A percentile compares a stretch with the other conserved stretches of the same genome.
Evolutionary conservation across 2,888 invertebrate genomes (phyloP).

Genomic region (Monoplex corrugatus): DNA sequence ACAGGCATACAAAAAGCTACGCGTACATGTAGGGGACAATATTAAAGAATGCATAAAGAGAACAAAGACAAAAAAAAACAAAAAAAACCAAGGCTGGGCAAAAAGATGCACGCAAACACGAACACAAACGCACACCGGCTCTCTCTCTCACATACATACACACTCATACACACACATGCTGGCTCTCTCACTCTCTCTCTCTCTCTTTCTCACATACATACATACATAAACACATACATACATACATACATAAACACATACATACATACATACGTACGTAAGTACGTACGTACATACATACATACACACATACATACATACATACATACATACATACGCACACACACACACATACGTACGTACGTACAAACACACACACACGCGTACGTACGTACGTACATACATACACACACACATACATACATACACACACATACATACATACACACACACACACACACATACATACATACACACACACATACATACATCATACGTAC

Average conservation of each 20-base stretch:
- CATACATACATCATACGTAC: no score
- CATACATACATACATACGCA: background rate
- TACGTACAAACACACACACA: background rate
- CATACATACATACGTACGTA: background rate
- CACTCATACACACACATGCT: no score
- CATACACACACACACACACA: no score
- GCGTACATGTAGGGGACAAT: background rate
- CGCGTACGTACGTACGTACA: background rate
- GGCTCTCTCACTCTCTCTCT: no score
- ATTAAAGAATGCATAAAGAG: background rate
- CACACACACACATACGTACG: slow-evolving; percentile 8
- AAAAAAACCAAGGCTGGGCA: background rate
- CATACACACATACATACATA: background rate
- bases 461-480: background rate
- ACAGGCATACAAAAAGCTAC: background rate
- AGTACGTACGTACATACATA: background rate
- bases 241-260: background rate
- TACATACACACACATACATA: no score
- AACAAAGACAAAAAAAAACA: background rate
- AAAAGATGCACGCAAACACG: background rate
- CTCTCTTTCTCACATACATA: no score
- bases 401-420: slow-evolving; percentile 9
- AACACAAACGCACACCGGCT: background rate
- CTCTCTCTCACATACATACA: no score
- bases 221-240: background rate